phyloP scores from a whole-genome alignment of 2,888 invertebrate species.

The Agrochola lychnidis region DNA sequence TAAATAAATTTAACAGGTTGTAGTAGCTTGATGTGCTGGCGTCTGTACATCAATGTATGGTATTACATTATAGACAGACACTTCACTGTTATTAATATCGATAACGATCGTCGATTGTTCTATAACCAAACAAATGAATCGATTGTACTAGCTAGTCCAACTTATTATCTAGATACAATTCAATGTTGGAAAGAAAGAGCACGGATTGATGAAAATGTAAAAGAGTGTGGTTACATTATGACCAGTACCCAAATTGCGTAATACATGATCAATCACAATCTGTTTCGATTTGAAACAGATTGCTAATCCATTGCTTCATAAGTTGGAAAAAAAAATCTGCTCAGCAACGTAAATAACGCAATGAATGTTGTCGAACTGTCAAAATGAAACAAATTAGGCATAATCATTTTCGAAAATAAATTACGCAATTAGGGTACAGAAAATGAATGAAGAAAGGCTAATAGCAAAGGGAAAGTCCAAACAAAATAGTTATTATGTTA shows the following conservation, averaged over 20 bases:
- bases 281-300: no score
- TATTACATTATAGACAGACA: background rate
- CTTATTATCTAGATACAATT: background rate
- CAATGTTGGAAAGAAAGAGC: background rate
- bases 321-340: no score
- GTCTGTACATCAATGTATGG: background rate
- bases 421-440: no score
- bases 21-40: no score
- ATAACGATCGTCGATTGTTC: constrained; percentile 16
- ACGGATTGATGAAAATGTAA: background rate
- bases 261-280: no score
- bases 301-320: no score
- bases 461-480: constrained; percentile 5
- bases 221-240: background rate
- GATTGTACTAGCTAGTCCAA: background rate
- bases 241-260: background rate
- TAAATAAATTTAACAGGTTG: no score
- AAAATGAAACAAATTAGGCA: no score
- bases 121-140: constrained; percentile 8
- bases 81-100: constrained; percentile 23
- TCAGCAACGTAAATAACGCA: no score
- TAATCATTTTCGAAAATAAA: no score
- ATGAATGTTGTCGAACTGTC: no score
- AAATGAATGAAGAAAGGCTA: background rate
- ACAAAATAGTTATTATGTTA: constrained; percentile 4